phyloP scores from a whole-genome alignment of 2,797 vertebrate species.

The Philypnodon macrostomus region DNA sequence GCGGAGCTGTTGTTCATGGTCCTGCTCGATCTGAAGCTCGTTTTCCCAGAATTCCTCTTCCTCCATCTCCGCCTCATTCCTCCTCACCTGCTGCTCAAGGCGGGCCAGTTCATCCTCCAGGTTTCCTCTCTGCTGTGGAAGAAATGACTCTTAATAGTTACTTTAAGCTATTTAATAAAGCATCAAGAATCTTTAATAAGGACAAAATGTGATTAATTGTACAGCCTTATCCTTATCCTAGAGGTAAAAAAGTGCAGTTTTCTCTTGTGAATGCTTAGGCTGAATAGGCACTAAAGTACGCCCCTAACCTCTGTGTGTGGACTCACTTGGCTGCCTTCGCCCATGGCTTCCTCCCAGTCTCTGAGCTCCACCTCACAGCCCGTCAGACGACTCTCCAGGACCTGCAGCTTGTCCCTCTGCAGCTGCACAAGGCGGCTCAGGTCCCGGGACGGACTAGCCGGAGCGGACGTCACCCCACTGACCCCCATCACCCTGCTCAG shows the following conservation, averaged over 20 bases:
- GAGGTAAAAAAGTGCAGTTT: no score
- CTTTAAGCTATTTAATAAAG: no score
- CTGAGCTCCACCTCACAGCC: slow-evolving; percentile 84
- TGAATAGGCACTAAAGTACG: no score
- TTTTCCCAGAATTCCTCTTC: slow-evolving; percentile 97
- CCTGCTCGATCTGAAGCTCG: slow-evolving; percentile 90
- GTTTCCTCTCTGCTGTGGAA: slow-evolving; percentile 44
- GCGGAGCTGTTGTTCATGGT: slow-evolving; percentile 88
- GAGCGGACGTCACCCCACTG: slow-evolving; percentile 46
- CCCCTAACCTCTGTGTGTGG: slow-evolving; percentile 24
- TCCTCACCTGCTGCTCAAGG: slow-evolving; percentile 88
- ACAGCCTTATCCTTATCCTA: no score
- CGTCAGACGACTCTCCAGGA: slow-evolving; percentile 85
- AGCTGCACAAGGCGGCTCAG: slow-evolving; percentile 85
- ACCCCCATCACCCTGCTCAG: slow-evolving; percentile 60
- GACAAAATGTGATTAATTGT: no score
- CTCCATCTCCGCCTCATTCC: slow-evolving; percentile 89
- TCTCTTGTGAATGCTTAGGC: no score
- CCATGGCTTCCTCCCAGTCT: slow-evolving; percentile 81
- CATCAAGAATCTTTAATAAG: no score
- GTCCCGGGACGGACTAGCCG: slow-evolving; percentile 77
- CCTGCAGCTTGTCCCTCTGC: slow-evolving; percentile 88
- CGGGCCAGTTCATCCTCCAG: slow-evolving; percentile 87
- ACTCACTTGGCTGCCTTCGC: slow-evolving; percentile 52
- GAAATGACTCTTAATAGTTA: no score